A percentile compares a stretch with the other conserved stretches of the same genome.
Evolutionary conservation across 2,113 vertebrate genomes (phyloP).

Genomic region (Raja brachyura): DNA sequence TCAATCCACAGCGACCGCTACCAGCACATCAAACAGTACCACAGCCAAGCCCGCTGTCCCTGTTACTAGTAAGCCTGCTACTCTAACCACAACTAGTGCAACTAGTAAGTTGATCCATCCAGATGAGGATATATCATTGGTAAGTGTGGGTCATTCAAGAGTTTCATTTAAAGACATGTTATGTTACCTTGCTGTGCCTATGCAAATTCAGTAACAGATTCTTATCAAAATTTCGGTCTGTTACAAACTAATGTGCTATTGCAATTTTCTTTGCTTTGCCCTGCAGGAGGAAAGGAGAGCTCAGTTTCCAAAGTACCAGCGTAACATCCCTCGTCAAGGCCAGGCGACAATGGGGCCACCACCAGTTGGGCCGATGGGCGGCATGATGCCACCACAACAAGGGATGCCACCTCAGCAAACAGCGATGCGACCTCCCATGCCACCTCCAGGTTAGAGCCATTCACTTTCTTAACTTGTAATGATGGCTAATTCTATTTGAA

Average conservation of each 20-base stretch:
- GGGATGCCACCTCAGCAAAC: constrained; percentile 73
- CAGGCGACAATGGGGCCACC: constrained; percentile 76
- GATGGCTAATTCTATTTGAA: not conserved
- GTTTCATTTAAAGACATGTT: constrained; percentile 49
- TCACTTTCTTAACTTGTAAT: not conserved
- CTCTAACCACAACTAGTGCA: constrained; percentile 95
- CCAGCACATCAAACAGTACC: constrained; percentile 88
- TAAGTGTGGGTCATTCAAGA: constrained; percentile 68
- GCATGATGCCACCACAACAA: constrained; percentile 84
- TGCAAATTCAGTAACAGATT: not conserved
- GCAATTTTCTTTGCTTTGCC: constrained; percentile 44
- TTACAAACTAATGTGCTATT: not conserved
- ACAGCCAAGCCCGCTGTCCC: constrained; percentile 86
- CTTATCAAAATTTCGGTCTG: not conserved
- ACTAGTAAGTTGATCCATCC: constrained; percentile 99
- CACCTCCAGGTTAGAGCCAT: constrained; percentile 60
- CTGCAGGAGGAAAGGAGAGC: constrained; percentile 88
- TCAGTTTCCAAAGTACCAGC: constrained; percentile 88
- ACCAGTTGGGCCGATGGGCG: constrained; percentile 75
- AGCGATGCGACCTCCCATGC: constrained; percentile 86
- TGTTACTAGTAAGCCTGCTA: constrained; percentile 95
- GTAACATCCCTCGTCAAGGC: constrained; percentile 79
- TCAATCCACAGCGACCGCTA: constrained; percentile 79
- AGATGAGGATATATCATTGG: constrained; percentile 99
- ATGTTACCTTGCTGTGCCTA: not conserved